Conservation (phyloP, 1,140 invertebrate species). For the Megalopta genalis region DNA sequence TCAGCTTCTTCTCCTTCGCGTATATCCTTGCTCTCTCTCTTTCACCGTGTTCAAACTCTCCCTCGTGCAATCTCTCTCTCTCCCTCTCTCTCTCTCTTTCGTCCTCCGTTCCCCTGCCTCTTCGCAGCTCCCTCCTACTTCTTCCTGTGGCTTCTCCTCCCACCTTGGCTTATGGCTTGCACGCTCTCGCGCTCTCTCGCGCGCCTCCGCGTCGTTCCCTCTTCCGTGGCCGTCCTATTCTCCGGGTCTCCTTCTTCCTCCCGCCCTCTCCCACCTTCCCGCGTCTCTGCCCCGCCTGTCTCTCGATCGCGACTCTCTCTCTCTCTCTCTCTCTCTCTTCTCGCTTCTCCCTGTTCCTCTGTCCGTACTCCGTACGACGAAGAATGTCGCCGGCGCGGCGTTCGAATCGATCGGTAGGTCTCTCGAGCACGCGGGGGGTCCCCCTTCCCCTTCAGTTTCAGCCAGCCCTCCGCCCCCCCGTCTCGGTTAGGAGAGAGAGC, state of each 20-base stretch:
- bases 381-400: conserved; percentile 78
- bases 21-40: conserved; percentile 18
- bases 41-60: not conserved
- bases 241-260: conserved; percentile 34
- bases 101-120: conserved; percentile 18
- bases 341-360: conserved; percentile 47
- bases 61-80: conserved; percentile 10
- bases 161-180: conserved; percentile 35
- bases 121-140: conserved; percentile 54
- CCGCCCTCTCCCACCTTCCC: conserved; percentile 4
- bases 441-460: conserved; percentile 38
- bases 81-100: conserved; percentile 23
- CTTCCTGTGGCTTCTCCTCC: conserved; percentile 35
- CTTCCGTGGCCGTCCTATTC: conserved; percentile 42
- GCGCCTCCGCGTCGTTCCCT: conserved; percentile 46
- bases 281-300: conserved; percentile 22
- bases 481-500: too few relatives aligned
- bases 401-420: conserved; percentile 74
- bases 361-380: conserved; percentile 60
- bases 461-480: not conserved
- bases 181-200: conserved; percentile 38
- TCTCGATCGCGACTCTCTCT: not conserved
- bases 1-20: conserved; percentile 13
- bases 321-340: not conserved
- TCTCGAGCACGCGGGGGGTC: conserved; percentile 55